Percentiles rank a stretch among this genome's conserved stretches.
phyloP scores from a whole-genome alignment of 2,113 vertebrate species.

The Heptranchias perlo region DNA sequence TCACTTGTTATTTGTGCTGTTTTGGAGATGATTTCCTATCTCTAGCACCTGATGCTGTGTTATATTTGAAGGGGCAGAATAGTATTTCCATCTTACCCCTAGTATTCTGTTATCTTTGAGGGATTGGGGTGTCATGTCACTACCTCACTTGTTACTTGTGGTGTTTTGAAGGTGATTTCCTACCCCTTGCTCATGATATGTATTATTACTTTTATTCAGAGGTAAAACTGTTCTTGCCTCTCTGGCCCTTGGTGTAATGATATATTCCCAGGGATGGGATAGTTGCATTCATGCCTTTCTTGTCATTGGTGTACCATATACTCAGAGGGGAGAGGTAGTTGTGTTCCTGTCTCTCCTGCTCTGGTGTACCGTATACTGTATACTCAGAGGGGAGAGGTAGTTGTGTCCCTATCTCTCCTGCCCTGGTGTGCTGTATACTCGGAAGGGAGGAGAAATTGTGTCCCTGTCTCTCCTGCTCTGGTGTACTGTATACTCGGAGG shows the following conservation, averaged over 20 bases:
- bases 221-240: background rate
- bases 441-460: background rate
- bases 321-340: background rate
- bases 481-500: background rate
- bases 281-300: background rate
- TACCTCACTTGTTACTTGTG: too few relatives aligned
- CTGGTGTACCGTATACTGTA: too few relatives aligned
- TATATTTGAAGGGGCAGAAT: too few relatives aligned
- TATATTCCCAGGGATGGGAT: background rate
- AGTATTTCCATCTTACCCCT: too few relatives aligned
- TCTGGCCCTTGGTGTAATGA: background rate
- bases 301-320: too few relatives aligned
- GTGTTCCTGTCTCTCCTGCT: too few relatives aligned
- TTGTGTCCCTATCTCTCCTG: background rate
- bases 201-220: background rate
- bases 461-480: background rate
- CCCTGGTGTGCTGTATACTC: background rate
- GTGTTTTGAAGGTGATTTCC: too few relatives aligned
- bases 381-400: too few relatives aligned
- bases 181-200: too few relatives aligned
- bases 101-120: too few relatives aligned
- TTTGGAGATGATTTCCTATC: background rate
- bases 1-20: background rate
- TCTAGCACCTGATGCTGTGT: too few relatives aligned
- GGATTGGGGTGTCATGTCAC: too few relatives aligned